These are phyloP conservation scores for Enoplosus armatus DNA, from an alignment of 2,797 vertebrate species.

Conservation along the genomic window DNA sequence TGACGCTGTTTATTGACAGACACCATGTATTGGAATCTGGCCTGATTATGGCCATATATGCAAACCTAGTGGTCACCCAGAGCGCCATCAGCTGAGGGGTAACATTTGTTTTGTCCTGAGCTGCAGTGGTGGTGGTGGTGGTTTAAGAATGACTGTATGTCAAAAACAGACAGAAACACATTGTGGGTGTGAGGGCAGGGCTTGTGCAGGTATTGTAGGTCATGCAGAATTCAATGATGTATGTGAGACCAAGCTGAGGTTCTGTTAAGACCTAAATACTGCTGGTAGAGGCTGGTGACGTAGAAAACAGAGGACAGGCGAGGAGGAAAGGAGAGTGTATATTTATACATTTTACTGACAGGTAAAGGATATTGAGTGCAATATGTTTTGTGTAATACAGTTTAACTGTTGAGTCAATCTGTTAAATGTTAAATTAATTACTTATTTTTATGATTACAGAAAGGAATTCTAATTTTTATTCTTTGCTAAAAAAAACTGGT, in stretches of 20 bases:
- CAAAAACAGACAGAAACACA: background rate
- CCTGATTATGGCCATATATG: background rate
- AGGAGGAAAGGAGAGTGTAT: no score
- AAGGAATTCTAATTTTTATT: no score
- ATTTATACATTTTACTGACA: no score
- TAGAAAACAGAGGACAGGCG: no score
- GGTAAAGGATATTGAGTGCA: no score
- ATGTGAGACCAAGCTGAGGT: background rate
- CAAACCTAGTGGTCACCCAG: background rate
- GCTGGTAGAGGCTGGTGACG: background rate
- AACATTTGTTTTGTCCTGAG: no score
- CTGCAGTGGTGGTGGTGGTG: background rate
- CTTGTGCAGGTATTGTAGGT: background rate
- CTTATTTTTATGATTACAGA: no score
- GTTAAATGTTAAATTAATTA: no score
- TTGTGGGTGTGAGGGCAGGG: background rate
- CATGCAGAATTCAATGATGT: constrained; percentile 1
- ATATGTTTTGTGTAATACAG: no score
- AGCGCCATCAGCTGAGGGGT: background rate
- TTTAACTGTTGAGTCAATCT: no score
- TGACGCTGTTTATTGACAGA: background rate
- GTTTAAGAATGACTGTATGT: background rate
- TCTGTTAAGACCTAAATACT: background rate
- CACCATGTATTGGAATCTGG: background rate
- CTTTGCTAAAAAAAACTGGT: no score